Percentiles rank a stretch among this genome's conserved stretches.
Conservation (phyloP, 2,797 vertebrate species). For the Epinephelus coioides region DNA sequence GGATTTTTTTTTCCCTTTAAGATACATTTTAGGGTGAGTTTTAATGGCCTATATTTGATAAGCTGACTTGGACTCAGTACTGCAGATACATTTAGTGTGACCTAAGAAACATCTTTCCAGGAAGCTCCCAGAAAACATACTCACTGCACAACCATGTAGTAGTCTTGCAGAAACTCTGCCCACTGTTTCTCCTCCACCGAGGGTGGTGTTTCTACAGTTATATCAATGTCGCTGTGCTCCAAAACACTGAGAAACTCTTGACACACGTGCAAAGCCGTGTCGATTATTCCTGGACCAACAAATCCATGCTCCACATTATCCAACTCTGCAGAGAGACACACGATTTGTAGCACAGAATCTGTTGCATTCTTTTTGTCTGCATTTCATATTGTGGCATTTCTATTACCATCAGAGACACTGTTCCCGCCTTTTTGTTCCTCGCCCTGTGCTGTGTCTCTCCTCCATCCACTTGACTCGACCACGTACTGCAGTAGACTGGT, state of each 20-base stretch:
- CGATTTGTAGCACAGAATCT: background rate
- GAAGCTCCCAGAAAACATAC: constrained; percentile 68
- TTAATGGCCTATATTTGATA: background rate
- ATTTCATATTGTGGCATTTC: background rate
- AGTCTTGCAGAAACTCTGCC: constrained; percentile 88
- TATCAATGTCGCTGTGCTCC: constrained; percentile 91
- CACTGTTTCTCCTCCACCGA: constrained; percentile 79
- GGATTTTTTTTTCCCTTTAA: background rate
- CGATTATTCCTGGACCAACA: constrained; percentile 82
- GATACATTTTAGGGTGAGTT: background rate
- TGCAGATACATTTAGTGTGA: background rate
- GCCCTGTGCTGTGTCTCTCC: constrained; percentile 8
- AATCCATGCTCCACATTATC: constrained; percentile 9
- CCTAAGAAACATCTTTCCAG: background rate
- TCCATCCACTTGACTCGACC: constrained; percentile 73
- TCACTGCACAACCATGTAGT: constrained; percentile 91
- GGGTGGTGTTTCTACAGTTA: constrained; percentile 46
- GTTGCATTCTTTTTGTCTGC: background rate
- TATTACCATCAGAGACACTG: constrained; percentile 21
- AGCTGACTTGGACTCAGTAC: background rate
- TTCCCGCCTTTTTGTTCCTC: constrained; percentile 14
- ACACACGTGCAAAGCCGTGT: constrained; percentile 87
- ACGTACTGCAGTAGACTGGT: constrained; percentile 91
- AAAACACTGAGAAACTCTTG: constrained; percentile 87
- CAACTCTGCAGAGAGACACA: constrained; percentile 38